phyloP scores from a whole-genome alignment of 2,888 invertebrate species.

The Patella ulyssiponensis region DNA sequence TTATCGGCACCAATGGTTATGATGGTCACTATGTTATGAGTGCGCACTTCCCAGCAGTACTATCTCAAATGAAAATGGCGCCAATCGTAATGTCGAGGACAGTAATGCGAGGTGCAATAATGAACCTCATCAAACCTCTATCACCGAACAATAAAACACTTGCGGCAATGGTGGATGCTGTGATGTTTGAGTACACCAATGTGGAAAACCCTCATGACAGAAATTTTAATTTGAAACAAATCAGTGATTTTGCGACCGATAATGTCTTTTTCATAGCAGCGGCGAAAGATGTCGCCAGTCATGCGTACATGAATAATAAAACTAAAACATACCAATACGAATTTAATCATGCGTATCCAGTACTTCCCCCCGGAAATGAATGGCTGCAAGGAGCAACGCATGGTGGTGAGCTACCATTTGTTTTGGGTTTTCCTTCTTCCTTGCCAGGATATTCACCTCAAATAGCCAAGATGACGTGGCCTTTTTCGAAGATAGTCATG shows the following conservation, averaged over 20 bases:
- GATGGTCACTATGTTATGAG: not conserved
- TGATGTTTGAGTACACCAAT: not conserved
- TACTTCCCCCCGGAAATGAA: not conserved
- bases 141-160: not conserved
- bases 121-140: not conserved
- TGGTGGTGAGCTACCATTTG: not conserved
- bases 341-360: not conserved
- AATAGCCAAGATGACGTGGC: not conserved
- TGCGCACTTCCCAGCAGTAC: not conserved
- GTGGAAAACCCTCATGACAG: not conserved
- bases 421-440: not conserved
- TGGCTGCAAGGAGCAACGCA: not conserved
- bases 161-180: not conserved
- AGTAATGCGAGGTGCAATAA: not conserved
- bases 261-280: not conserved
- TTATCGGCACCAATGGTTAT: not conserved
- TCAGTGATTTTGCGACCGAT: not conserved
- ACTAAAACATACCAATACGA: conserved; percentile 1
- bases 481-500: not conserved
- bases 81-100: not conserved
- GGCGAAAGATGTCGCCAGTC: not conserved
- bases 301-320: not conserved
- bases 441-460: not conserved
- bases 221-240: not conserved
- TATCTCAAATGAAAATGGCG: not conserved